These are phyloP conservation scores for Arenaria interpres DNA, from an alignment of 2,113 vertebrate species.

Conservation along the genomic window DNA sequence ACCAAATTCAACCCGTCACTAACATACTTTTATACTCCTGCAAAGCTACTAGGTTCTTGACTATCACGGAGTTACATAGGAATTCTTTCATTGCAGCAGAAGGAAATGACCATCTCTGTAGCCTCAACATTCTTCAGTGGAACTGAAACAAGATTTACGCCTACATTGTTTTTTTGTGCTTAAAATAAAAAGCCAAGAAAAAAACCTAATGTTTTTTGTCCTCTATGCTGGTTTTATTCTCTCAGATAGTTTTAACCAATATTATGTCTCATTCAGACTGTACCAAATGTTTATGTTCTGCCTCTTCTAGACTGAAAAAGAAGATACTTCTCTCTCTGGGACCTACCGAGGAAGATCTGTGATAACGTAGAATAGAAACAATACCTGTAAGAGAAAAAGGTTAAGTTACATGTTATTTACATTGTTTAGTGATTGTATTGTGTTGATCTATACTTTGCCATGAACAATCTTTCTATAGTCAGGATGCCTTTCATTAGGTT, in stretches of 20 bases:
- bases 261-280: background rate
- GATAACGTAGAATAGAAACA: background rate
- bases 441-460: background rate
- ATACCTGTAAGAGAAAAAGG: background rate
- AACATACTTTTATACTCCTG: background rate
- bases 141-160: background rate
- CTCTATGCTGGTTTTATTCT: background rate
- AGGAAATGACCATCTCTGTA: background rate
- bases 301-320: background rate
- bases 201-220: background rate
- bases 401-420: background rate
- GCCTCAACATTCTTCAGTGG: background rate
- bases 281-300: background rate
- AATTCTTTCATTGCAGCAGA: background rate
- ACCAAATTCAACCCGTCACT: background rate
- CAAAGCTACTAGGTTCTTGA: background rate
- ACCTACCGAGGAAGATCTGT: background rate
- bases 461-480: background rate
- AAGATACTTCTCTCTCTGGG: background rate
- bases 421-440: background rate
- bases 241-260: background rate
- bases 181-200: background rate
- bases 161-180: background rate
- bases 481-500: background rate
- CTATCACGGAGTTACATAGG: background rate